A percentile compares a stretch with the other conserved stretches of the same genome.
phyloP scores from a whole-genome alignment of 1,140 invertebrate species.

The Rhizoglyphus robini region DNA sequence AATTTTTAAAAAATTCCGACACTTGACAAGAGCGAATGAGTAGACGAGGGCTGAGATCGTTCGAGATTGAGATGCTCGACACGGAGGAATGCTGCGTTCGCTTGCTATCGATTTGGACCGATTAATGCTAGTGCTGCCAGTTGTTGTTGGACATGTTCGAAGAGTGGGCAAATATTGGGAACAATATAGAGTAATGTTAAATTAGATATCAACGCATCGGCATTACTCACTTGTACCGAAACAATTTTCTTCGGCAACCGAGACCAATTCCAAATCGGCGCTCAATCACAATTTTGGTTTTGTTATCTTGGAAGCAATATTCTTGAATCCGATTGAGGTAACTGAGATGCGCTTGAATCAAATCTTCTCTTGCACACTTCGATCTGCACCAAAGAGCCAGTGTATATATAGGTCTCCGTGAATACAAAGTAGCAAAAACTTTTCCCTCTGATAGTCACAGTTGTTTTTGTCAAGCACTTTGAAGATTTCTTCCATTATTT shows the following conservation, averaged over 20 bases:
- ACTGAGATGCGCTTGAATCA: constrained; percentile 98
- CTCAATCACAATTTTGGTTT: constrained; percentile 83
- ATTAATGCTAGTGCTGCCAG: neutral
- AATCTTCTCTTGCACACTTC: constrained; percentile 99
- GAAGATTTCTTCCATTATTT: constrained; percentile 98
- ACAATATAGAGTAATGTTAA: neutral
- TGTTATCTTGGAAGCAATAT: constrained; percentile 99
- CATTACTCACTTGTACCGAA: neutral
- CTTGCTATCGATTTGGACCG: neutral
- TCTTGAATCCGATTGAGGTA: constrained; percentile 99
- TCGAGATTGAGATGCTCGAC: neutral
- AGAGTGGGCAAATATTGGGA: neutral
- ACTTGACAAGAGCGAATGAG: neutral
- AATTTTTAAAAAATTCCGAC: too few relatives aligned
- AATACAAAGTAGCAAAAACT: constrained; percentile 90
- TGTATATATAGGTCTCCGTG: constrained; percentile 97
- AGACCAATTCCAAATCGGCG: constrained; percentile 14
- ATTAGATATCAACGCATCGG: neutral
- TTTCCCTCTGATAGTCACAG: constrained; percentile 96
- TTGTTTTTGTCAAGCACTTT: constrained; percentile 98
- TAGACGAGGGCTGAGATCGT: neutral
- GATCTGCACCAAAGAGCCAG: constrained; percentile 96
- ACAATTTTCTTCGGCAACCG: constrained; percentile 2
- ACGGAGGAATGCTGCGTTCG: neutral
- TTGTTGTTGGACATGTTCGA: neutral